These are phyloP conservation scores for Pimpla rufipes DNA, from an alignment of 2,888 invertebrate genomes.

Conservation along the genomic window DNA sequence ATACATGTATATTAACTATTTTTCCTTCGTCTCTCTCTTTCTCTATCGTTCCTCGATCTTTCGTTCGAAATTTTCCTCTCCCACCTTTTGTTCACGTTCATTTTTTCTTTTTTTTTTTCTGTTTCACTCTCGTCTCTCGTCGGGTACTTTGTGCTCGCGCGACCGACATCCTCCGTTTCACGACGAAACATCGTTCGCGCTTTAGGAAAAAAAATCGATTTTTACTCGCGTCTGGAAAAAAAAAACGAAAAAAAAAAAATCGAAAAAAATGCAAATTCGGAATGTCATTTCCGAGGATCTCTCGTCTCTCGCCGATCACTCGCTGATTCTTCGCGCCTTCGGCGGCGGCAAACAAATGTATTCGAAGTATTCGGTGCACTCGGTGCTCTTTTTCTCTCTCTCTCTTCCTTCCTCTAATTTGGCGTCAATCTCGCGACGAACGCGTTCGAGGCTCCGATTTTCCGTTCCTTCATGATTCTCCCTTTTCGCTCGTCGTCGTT, in stretches of 20 bases:
- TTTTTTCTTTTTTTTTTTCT: too few relatives aligned
- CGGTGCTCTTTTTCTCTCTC: slow-evolving; percentile 27
- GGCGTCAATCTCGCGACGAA: slow-evolving; percentile 27
- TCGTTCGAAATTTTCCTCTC: not conserved
- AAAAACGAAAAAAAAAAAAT: not conserved
- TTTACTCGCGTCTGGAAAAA: not conserved
- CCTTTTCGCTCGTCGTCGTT: not conserved
- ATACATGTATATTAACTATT: slow-evolving; percentile 73
- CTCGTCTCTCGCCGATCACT: slow-evolving; percentile 25
- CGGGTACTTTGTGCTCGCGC: slow-evolving; percentile 62
- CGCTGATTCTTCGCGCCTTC: slow-evolving; percentile 26
- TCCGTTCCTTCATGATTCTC: slow-evolving; percentile 24
- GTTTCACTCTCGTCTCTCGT: slow-evolving; percentile 26
- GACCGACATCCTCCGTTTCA: slow-evolving; percentile 44
- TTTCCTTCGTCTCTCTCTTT: slow-evolving; percentile 64
- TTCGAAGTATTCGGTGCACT: slow-evolving; percentile 55
- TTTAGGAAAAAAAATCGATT: slow-evolving; percentile 24
- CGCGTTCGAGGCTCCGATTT: slow-evolving; percentile 23
- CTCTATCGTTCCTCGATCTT: slow-evolving; percentile 36
- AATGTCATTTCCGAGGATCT: slow-evolving; percentile 61
- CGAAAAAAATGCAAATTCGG: slow-evolving; percentile 62
- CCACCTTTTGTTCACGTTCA: not conserved
- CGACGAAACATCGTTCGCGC: slow-evolving; percentile 43
- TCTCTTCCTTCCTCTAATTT: slow-evolving; percentile 29
- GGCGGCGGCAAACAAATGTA: slow-evolving; percentile 11